phyloP scores from a whole-genome alignment of 64 coral and sea anemone genomes.

The Stichodactyla mertensii region DNA sequence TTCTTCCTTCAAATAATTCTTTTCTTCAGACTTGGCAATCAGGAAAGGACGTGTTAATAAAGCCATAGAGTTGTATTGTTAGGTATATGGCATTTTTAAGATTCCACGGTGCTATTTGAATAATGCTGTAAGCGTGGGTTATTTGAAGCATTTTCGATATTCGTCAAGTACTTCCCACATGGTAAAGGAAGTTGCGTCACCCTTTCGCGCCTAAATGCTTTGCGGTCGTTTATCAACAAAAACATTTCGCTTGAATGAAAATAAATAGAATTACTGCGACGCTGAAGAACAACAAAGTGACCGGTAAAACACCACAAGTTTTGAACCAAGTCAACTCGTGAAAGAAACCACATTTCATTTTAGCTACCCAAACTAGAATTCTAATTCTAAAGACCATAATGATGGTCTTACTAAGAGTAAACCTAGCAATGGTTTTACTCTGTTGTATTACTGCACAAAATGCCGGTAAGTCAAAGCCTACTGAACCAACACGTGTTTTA shows the following conservation, averaged over 20 bases:
- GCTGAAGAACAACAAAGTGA: background rate
- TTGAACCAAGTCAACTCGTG: background rate
- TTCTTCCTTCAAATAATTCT: too few species aligned
- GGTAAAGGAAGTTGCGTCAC: background rate
- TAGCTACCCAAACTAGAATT: background rate
- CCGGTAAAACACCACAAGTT: background rate
- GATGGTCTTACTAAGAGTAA: background rate
- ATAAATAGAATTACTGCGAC: background rate
- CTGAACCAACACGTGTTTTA: constrained; percentile 1
- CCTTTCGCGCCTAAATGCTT: constrained; percentile 1
- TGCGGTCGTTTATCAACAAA: constrained; percentile 20
- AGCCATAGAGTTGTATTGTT: background rate
- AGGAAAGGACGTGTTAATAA: background rate
- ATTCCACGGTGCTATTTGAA: background rate
- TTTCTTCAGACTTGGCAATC: background rate
- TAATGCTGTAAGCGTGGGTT: background rate
- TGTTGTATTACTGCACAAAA: background rate
- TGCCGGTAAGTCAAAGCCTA: background rate
- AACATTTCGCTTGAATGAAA: constrained; percentile 2
- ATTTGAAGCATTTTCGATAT: background rate
- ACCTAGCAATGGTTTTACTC: background rate
- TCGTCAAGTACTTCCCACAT: background rate
- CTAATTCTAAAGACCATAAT: background rate
- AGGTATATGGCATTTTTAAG: background rate
- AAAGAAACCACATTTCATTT: constrained; percentile 5